Percentiles rank a stretch among this genome's conserved stretches.
phyloP scores from a whole-genome alignment of 2,797 vertebrate species.

The Lepus townsendii region DNA sequence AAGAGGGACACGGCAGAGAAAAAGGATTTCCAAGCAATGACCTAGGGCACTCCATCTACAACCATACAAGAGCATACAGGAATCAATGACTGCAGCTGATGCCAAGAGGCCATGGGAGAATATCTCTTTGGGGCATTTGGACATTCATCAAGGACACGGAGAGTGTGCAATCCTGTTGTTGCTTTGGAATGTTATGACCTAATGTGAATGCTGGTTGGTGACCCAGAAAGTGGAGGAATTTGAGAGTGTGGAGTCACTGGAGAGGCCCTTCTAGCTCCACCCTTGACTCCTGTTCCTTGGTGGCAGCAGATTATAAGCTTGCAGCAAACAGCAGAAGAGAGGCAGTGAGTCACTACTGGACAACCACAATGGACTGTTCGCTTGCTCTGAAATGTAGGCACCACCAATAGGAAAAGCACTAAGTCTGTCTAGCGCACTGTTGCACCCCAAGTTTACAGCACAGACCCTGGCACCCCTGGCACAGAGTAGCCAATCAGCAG shows the following conservation, averaged over 20 bases:
- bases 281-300: neutral
- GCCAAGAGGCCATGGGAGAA: neutral
- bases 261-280: too few species aligned
- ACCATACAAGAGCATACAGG: neutral
- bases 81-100: neutral
- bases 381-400: neutral
- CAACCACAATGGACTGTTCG: too few species aligned
- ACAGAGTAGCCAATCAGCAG: neutral
- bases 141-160: neutral
- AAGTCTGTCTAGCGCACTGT: neutral
- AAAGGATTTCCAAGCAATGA: neutral
- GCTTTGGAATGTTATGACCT: neutral
- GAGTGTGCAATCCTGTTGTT: neutral
- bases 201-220: neutral
- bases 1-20: neutral
- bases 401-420: neutral
- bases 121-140: neutral
- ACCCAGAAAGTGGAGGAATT: neutral
- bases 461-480: neutral
- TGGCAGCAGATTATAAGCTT: neutral
- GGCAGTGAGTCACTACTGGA: neutral
- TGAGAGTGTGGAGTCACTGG: neutral
- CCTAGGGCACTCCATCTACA: accelerated
- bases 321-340: neutral
- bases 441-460: neutral